Base-by-base conservation (phyloP, 2,797 vertebrate genomes). In the Nannoperca australis region DNA sequence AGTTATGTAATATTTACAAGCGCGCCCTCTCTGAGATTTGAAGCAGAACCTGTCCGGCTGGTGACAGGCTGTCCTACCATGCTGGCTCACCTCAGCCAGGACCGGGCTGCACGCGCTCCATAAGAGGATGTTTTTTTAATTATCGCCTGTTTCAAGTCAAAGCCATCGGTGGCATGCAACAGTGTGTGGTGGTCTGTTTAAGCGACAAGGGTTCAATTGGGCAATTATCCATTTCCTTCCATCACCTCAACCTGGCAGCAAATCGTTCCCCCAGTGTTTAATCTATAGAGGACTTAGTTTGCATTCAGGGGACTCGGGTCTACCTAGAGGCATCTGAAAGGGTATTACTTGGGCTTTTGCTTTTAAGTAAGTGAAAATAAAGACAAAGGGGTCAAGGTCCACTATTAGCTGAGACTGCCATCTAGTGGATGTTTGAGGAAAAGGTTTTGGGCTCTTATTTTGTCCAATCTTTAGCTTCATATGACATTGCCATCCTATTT, bases 1-100 rank as follows among this genome's bases (percentile, higher is more conserved):
- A 27, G 69, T 89, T 89, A 89, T 83, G 78, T 77, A 89, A 91
- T 81, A 86, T 84, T 83, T 73, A 78, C 81, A 81, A 54, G 71
- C 79, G 73, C 36, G 8, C 4, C 71, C 67, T 70, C 70, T 44
- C 47, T 61, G 64, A 67, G 65, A 69, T 65, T 8, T 59, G 50
- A 65, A 58, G 65, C 34, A 9, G 53, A 76, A 79, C 70, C 77
- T 60, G 78, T 79, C 76, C 55, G 62, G 38, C 80, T 30, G 75
- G 8, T 67, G 65, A 30, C 42, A 58, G 38, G 27, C 32, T 51
- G 70, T 66, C 51, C 40, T 17, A 56, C 22, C 64, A 67, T n/a
- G 60, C 18, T 59, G 64, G 20, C 62, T 59, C 10, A 13, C 49
- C 2, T 60, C 62, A 66, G 44, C 32, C 67, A 61, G 61, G 10